A percentile compares a stretch with the other conserved stretches of the same genome.
Conservation (phyloP, 2,888 invertebrate genomes). For the Diplazon laetatorius region DNA sequence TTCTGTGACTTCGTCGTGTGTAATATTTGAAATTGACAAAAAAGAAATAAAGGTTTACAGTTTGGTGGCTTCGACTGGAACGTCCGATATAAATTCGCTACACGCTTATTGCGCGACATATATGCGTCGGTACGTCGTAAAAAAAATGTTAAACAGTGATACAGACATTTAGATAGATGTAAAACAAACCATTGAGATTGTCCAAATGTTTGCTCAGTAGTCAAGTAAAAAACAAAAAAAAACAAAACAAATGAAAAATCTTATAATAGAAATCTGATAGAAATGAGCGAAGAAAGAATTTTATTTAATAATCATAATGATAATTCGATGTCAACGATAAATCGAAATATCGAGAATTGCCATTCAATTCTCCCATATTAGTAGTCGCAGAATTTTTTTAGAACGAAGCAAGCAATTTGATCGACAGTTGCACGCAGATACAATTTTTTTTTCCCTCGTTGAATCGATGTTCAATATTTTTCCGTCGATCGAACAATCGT, state of each 20-base stretch:
- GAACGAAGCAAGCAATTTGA: no score
- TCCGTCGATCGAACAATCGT: conserved; percentile 42
- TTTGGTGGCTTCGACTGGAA: neutral
- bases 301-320: no score
- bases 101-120: neutral
- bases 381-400: conserved; percentile 1
- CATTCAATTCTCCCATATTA: conserved; percentile 22
- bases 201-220: conserved; percentile 65
- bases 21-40: neutral
- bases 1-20: no score
- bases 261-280: conserved; percentile 20
- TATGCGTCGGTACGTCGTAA: neutral
- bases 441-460: no score
- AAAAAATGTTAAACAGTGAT: conserved; percentile 4
- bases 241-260: no score
- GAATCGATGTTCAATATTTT: conserved; percentile 45
- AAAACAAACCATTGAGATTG: conserved; percentile 47
- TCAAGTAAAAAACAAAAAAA: conserved; percentile 39
- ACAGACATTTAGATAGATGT: conserved; percentile 15
- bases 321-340: conserved; percentile 26
- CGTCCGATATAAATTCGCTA: neutral
- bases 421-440: no score
- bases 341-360: conserved; percentile 2
- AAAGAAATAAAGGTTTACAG: neutral
- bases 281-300: neutral